Base-by-base conservation (phyloP, 2,888 invertebrate genomes). In the Orthosia gothica region DNA sequence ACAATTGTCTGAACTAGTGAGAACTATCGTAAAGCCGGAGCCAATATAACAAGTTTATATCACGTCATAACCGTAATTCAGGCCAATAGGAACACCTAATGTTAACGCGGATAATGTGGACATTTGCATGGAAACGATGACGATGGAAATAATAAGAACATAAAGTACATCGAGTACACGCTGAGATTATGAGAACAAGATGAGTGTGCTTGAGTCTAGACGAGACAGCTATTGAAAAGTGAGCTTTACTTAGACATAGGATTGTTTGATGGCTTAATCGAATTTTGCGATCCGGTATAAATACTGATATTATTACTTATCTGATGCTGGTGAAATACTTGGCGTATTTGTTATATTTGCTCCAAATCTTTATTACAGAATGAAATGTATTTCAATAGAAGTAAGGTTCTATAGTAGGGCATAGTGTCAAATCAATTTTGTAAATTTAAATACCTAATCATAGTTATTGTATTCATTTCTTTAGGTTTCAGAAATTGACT, bases 41-140 rank as follows among this genome's bases (percentile, higher is more conserved):
- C 63, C 62, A 70, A 81, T 79, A 76, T 62, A 71, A 79, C 74
- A 70, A 65, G 71, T 67, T 45, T 74, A 65, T 55, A 67, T 63
- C 47, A 18, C 2, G 72, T 52, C 64, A 72, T 81, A 76, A 74
- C 57, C 55, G 52, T 76, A 62, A 70, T 62, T 77, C 74, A 67
- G 62, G 70, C 62, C 26, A 70, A 71, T 62, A 74, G 47, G 62
- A 67, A 68, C 20, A 78, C 65, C 55, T 64, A 59, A 63, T 82
- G 52, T 69, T 83, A 76, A 72, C 67, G 59, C 71, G 67, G 66
- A 62, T 85, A 83, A 87, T 81, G 78, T 66, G 63, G 52, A 55
- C 70, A 87, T 86, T 87, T 74, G 72, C 74, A 82, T 83, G 72
- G 26, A 47, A 76, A 69, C 55, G 70, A 64, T 75, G 75, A 64